These are phyloP conservation scores for Subanguina moxae DNA, from an alignment of 1,140 invertebrate species.

Conservation along the genomic window DNA sequence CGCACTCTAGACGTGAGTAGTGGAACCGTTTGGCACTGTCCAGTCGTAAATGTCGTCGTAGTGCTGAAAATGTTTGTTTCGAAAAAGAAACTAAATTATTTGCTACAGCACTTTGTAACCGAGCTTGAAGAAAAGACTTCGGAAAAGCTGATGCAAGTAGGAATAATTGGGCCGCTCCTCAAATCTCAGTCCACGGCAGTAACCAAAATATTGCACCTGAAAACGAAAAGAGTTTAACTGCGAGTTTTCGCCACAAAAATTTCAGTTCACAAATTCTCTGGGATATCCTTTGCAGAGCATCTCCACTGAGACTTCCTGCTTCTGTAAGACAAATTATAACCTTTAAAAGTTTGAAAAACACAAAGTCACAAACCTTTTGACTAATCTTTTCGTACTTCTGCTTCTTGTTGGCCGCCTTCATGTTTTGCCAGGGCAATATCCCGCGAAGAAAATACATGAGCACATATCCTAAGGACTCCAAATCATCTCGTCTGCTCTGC, in stretches of 20 bases:
- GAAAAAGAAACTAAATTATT: too few relatives aligned
- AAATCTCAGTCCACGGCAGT: slow-evolving; percentile 86
- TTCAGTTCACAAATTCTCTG: slow-evolving; percentile 78
- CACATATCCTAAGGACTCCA: slow-evolving; percentile 67
- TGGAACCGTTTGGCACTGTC: too few relatives aligned
- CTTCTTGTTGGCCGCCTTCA: slow-evolving; percentile 86
- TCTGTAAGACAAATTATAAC: slow-evolving; percentile 60
- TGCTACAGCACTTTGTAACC: too few relatives aligned
- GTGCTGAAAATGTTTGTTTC: too few relatives aligned
- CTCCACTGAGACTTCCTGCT: slow-evolving; percentile 91
- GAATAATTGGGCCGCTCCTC: slow-evolving; percentile 95
- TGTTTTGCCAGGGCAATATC: slow-evolving; percentile 68
- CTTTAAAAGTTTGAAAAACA: not conserved
- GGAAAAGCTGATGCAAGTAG: slow-evolving; percentile 92
- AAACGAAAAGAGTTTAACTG: too few relatives aligned
- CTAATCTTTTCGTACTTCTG: slow-evolving; percentile 95
- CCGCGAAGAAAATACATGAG: slow-evolving; percentile 91
- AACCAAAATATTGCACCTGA: slow-evolving; percentile 80
- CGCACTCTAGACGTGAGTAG: too few relatives aligned
- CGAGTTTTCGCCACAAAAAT: too few relatives aligned
- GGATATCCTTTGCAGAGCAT: slow-evolving; percentile 89
- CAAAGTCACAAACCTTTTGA: slow-evolving; percentile 67
- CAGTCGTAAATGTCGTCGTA: too few relatives aligned
- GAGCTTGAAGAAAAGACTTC: slow-evolving; percentile 63
- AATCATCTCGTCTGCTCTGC: slow-evolving; percentile 27